These are phyloP conservation scores for Triplophysa rosa DNA, from an alignment of 2,113 vertebrate genomes.

Conservation along the genomic window DNA sequence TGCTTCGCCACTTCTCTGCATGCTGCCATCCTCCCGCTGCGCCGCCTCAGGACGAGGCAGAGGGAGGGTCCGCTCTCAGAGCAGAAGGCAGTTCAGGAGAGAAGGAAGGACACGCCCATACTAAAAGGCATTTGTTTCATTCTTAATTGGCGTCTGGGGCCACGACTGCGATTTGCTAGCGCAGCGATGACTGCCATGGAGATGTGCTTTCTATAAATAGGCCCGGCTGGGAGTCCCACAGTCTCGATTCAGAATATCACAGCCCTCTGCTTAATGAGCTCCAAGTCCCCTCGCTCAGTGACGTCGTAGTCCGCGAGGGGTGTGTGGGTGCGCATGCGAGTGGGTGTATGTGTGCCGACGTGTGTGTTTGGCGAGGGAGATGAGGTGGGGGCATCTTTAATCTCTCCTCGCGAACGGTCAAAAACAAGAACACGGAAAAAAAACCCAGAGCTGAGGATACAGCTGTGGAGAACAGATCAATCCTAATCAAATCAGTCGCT, in stretches of 20 bases:
- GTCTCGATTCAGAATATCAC: conserved; percentile 83
- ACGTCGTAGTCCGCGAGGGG: conserved; percentile 66
- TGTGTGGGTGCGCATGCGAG: conserved; percentile 62
- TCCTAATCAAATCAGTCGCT: conserved; percentile 50
- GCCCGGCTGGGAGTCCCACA: conserved; percentile 76
- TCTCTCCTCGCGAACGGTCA: conserved; percentile 61
- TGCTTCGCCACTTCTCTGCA: conserved; percentile 66
- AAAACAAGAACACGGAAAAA: conserved; percentile 37
- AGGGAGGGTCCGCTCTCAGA: conserved; percentile 56
- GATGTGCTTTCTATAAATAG: conserved; percentile 79
- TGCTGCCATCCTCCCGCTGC: conserved; percentile 58
- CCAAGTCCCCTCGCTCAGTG: conserved; percentile 74
- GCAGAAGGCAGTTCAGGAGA: conserved; percentile 51
- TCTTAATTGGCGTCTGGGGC: conserved; percentile 82
- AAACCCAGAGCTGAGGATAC: conserved; percentile 41
- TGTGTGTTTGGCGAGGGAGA: conserved; percentile 55
- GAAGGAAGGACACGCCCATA: conserved; percentile 65
- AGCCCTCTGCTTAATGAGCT: conserved; percentile 81
- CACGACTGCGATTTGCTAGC: conserved; percentile 75
- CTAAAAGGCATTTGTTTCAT: conserved; percentile 79
- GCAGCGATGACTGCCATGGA: conserved; percentile 75
- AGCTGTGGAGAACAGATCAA: conserved; percentile 52
- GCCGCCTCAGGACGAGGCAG: conserved; percentile 65
- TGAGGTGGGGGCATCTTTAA: conserved; percentile 61
- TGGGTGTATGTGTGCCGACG: conserved; percentile 58